Base-by-base conservation (phyloP, 1,140 invertebrate species). In the Philotrypesis tridentata region DNA sequence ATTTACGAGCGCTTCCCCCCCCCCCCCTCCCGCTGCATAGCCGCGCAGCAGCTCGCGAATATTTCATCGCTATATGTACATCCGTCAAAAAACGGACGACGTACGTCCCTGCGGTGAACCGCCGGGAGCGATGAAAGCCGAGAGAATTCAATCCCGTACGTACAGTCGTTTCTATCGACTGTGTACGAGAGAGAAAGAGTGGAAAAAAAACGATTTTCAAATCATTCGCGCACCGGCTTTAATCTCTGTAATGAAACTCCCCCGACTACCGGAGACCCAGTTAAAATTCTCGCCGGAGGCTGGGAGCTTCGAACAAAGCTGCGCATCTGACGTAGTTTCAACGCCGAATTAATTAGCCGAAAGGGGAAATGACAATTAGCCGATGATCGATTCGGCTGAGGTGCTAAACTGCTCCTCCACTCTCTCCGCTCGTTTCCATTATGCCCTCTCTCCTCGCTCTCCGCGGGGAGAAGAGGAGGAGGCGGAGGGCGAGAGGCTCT, bases 321-420 rank as follows among this genome's bases (percentile, higher is more conserved):
- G 40, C 37, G 9, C 6, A 11, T 11, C 2, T 4, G 23, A n/a
- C 17, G 3, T n/a, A 23, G 5, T n/a, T n/a, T 5, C 40, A 43
- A 25, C 71, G 37, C 17, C 72, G 72, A 75, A 63, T 75, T 27
- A 63, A 75, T 75, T 75, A 33, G 17, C 55, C 73, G n/a, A n/a
- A 43, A 61, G 61, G 12, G 73, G 73, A 75, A 75, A 75, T 75
- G 23, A 63, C 73, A 63, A 75, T 75, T 75, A 63, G 55, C 43
- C 48, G 70, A 25, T 33, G 17, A 33, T 70, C 12, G 31, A 71
- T 43, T 55, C 40, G 40, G 25, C n/a, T 7, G 4, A 27, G 63
- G 63, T 67, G 63, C 25, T 31, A 67, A 27, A 9, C 21, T 14
- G 25, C 63, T 21, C 37, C 37, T 40, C 25, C 17, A 12, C 25